Evolutionary conservation across 2,797 vertebrate genomes (phyloP).

Genomic region (Premnoplex brunnescens): DNA sequence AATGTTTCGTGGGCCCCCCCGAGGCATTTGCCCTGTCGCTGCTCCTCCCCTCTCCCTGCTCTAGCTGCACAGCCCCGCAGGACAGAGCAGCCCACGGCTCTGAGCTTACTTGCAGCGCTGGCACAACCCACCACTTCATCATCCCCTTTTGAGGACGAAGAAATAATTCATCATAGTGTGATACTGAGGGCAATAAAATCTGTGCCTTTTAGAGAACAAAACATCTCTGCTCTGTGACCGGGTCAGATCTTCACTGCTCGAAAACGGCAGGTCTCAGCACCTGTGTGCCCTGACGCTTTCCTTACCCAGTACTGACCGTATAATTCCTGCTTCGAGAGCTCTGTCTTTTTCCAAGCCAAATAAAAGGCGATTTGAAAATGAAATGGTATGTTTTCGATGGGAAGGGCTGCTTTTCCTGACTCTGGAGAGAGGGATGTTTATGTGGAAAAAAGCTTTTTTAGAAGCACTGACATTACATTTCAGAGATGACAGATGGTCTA

Average conservation of each 20-base stretch:
- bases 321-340: not conserved
- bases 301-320: rapidly evolving
- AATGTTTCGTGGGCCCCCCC: not conserved
- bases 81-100: not conserved
- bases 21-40: not conserved
- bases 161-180: not conserved
- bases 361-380: not conserved
- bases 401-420: constrained; percentile 13
- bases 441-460: constrained; percentile 29
- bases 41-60: not conserved
- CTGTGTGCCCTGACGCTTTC: not conserved
- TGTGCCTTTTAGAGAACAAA: not conserved
- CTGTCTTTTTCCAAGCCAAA: not conserved
- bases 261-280: not conserved
- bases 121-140: not conserved
- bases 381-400: not conserved
- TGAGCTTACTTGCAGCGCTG: not conserved
- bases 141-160: not conserved
- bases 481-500: constrained; percentile 41
- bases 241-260: not conserved
- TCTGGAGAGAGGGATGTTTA: constrained; percentile 3
- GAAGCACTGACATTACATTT: constrained; percentile 31
- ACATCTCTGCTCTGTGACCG: not conserved
- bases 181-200: not conserved
- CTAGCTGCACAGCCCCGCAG: rapidly evolving